Evolutionary conservation across 1,140 invertebrate genomes (phyloP).

Genomic region (Dermatophagoides farinae): DNA sequence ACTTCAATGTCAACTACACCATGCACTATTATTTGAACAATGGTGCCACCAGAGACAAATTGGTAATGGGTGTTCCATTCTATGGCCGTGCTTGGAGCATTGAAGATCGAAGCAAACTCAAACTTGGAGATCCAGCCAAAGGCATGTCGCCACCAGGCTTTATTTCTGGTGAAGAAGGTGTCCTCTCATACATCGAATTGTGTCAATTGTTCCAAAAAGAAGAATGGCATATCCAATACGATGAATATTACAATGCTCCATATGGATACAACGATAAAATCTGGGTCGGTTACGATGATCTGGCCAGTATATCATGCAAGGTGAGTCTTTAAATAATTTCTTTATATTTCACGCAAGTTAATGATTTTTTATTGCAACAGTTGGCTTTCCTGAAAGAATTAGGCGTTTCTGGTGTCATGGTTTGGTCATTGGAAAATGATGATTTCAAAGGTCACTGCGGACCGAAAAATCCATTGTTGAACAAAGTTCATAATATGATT

Average conservation of each 20-base stretch:
- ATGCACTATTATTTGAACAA: slow-evolving; percentile 35
- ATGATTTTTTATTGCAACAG: background rate
- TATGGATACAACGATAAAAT: slow-evolving; percentile 44
- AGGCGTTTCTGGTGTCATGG: slow-evolving; percentile 29
- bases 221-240: background rate
- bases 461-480: slow-evolving; percentile 16
- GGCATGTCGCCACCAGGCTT: slow-evolving; percentile 59
- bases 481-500: slow-evolving; percentile 7
- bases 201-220: slow-evolving; percentile 1
- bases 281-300: slow-evolving; percentile 64
- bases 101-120: slow-evolving; percentile 54
- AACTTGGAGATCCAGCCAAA: slow-evolving; percentile 55
- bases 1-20: slow-evolving; percentile 33
- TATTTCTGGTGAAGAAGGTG: slow-evolving; percentile 24
- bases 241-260: slow-evolving; percentile 4
- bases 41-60: slow-evolving; percentile 54
- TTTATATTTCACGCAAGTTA: background rate
- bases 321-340: background rate
- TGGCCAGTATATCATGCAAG: slow-evolving; percentile 40
- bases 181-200: slow-evolving; percentile 26
- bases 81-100: slow-evolving; percentile 45
- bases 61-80: slow-evolving; percentile 46
- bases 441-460: slow-evolving; percentile 23
- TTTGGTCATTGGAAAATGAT: slow-evolving; percentile 25
- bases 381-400: slow-evolving; percentile 21